These are phyloP conservation scores for Temnothorax ravouxi DNA, from an alignment of 2,888 invertebrate genomes.

Conservation along the genomic window DNA sequence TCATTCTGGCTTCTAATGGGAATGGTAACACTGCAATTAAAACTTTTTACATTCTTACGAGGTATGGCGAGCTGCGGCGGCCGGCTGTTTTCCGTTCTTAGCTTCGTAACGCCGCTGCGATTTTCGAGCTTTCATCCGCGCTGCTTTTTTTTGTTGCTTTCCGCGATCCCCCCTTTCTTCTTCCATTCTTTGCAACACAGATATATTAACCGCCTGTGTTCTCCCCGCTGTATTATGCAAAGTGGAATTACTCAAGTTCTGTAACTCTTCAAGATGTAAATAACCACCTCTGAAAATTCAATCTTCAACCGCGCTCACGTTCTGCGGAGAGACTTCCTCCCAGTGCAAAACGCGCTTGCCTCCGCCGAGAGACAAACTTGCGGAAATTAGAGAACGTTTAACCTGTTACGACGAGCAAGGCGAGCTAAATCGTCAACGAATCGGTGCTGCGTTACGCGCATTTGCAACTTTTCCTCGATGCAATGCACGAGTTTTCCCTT, in stretches of 20 bases:
- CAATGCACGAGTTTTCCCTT: background rate
- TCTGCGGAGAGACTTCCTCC: constrained; percentile 48
- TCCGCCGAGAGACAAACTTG: constrained; percentile 48
- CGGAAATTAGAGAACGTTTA: constrained; percentile 58
- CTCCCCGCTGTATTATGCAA: constrained; percentile 52
- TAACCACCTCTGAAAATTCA: constrained; percentile 58
- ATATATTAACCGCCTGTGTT: constrained; percentile 58
- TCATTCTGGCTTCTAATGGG: constrained; percentile 47
- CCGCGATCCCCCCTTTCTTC: background rate
- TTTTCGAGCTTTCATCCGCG: constrained; percentile 42
- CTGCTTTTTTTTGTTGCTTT: background rate
- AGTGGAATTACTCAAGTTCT: constrained; percentile 59
- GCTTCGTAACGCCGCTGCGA: constrained; percentile 30
- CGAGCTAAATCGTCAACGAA: constrained; percentile 28
- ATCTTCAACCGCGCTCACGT: constrained; percentile 57
- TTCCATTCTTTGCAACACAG: constrained; percentile 14
- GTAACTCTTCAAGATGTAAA: constrained; percentile 59
- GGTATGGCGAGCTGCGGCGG: background rate
- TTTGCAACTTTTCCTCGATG: constrained; percentile 28
- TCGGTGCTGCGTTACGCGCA: constrained; percentile 9
- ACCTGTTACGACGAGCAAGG: constrained; percentile 45
- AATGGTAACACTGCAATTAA: constrained; percentile 56
- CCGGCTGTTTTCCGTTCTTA: constrained; percentile 25
- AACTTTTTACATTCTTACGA: constrained; percentile 54
- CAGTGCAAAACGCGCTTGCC: constrained; percentile 48